Evolutionary conservation across 2,113 vertebrate species (phyloP).

Genomic region (Fukomys damarensis): DNA sequence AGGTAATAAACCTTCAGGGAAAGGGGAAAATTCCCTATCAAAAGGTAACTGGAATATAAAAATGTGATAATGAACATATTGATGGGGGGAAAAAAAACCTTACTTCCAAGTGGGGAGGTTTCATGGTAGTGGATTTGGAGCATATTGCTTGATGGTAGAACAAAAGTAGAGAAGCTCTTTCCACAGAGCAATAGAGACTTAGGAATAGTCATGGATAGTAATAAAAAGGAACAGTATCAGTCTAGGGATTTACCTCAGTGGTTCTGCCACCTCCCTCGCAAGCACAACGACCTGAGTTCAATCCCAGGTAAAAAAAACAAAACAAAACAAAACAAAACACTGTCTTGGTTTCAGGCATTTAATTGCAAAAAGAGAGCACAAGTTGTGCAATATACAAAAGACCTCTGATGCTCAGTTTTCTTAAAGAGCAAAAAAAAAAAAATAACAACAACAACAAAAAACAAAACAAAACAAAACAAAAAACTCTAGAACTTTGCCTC

Average conservation of each 20-base stretch:
- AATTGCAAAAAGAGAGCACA: constrained; percentile 55
- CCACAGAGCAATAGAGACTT: background rate
- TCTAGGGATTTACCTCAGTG: too few relatives aligned
- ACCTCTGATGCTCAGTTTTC: constrained; percentile 79
- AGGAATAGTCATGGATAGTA: background rate
- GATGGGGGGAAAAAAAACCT: background rate
- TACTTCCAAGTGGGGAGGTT: background rate
- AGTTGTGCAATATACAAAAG: constrained; percentile 74
- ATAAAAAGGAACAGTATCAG: too few relatives aligned
- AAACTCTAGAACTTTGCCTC: constrained; percentile 89
- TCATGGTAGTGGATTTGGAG: background rate
- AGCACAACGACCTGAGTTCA: too few relatives aligned
- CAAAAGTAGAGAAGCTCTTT: background rate
- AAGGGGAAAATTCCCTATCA: background rate
- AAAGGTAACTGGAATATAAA: background rate
- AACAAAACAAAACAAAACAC: too few relatives aligned
- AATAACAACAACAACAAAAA: too few relatives aligned
- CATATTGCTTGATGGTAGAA: background rate
- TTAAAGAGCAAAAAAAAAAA: constrained; percentile 84
- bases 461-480: constrained; percentile 27
- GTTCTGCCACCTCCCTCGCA: too few relatives aligned
- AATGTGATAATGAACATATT: background rate
- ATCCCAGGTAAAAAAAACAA: too few relatives aligned
- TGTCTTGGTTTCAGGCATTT: constrained; percentile 52
- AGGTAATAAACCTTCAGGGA: background rate